Evolutionary conservation across 2,888 invertebrate genomes (phyloP), one percentile per base, ranked within the genome.

Genomic region (Drosophila pseudotakahashii): DNA sequence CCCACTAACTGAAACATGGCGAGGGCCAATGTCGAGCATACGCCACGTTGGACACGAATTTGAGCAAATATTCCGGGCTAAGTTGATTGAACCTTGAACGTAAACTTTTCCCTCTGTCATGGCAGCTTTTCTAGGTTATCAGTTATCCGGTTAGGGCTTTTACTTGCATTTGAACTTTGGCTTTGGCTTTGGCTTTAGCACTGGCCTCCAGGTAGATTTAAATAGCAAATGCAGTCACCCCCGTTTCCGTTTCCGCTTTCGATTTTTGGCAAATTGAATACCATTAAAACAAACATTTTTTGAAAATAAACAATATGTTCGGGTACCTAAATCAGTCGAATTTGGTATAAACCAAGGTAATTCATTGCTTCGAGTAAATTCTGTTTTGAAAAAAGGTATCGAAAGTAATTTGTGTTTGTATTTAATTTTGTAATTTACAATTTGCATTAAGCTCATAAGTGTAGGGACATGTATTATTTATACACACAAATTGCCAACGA

Each of bases 21-120:
- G 37, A 16, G 61, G 41, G 36, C 52, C 59, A 67, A 70, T 69
- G 79, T 81, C 69, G 73, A 81, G 73, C 57, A 76, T 69, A 79
- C 77, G 77, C 60, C 60, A 62, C 47, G 62, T 62, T 66, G 70
- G 42, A 59, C 44, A 37, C 16, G 26, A 69, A 53, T 55, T 73
- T 53, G 10, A 34, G 23, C 62, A 45, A 59, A 69, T 45, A 71
- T 52, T 51, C 34, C 37, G 16, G 30, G 30, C 42, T 13, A 45
- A 54, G 73, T 64, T 71, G 69, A 66, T 66, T 66, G 66, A 68
- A 68, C 66, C 69, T 63, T 63, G 64, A 63, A 48, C 64, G 48
- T 4, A 48, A 63, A 63, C 36, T 63, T 62, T 62, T 62, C 3
- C 34, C 41, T 9, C 13, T 37, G 16, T 39, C 34, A n/a, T 10